A percentile compares a stretch with the other conserved stretches of the same genome.
phyloP scores from a whole-genome alignment of 2,888 invertebrate genomes.

The Neria commutata region DNA sequence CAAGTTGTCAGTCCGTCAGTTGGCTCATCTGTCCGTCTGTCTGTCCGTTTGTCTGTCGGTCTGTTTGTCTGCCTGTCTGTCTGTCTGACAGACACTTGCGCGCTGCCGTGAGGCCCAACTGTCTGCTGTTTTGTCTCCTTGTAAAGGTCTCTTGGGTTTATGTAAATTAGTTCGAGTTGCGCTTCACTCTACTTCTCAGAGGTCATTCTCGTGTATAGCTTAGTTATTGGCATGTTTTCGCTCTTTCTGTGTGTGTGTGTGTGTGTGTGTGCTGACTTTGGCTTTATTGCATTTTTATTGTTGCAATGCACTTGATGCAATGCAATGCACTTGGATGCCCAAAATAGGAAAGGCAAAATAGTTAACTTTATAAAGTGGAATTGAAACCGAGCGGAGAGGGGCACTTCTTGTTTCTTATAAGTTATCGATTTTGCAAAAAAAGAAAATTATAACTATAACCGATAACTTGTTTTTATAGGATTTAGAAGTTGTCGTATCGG shows the following conservation, averaged over 20 bases:
- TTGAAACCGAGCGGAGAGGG: too few species aligned
- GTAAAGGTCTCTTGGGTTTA: slow-evolving; percentile 32
- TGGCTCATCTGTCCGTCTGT: slow-evolving; percentile 13
- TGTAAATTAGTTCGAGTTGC: slow-evolving; percentile 49
- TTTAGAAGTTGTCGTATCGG: too few species aligned
- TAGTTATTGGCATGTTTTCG: neutral
- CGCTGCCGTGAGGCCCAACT: slow-evolving; percentile 25
- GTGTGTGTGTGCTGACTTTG: neutral
- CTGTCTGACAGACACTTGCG: slow-evolving; percentile 44
- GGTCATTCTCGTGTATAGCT: slow-evolving; percentile 1
- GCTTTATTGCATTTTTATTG: neutral
- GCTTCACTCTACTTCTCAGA: neutral
- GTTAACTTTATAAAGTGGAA: too few species aligned
- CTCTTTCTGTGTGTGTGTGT: neutral
- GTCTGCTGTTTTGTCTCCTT: slow-evolving; percentile 4
- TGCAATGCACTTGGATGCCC: too few species aligned
- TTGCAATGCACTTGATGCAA: too few species aligned
- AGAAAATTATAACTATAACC: too few species aligned
- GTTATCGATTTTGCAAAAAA: too few species aligned
- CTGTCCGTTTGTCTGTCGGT: neutral
- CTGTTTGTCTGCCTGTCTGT: slow-evolving; percentile 37
- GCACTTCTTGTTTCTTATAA: too few species aligned
- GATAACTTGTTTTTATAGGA: too few species aligned
- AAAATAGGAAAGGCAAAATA: too few species aligned
- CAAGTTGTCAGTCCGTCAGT: slow-evolving; percentile 18